phyloP scores from a whole-genome alignment of 2,113 vertebrate species.

The Pluvianellus socialis region DNA sequence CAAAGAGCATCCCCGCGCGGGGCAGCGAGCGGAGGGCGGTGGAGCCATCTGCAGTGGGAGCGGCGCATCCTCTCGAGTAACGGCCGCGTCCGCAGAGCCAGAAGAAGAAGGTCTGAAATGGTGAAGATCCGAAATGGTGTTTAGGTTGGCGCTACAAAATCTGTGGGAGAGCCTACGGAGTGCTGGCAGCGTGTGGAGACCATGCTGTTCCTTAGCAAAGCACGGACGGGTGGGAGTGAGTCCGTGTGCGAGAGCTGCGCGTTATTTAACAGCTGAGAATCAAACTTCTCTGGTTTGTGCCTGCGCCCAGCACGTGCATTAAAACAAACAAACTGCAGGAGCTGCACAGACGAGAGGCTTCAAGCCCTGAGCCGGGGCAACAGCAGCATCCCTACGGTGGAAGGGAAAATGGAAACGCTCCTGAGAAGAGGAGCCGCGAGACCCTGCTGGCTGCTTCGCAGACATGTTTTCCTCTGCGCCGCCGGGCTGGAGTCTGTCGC shows the following conservation, averaged over 20 bases:
- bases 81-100: background rate
- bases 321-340: background rate
- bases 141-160: too few species aligned
- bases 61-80: background rate
- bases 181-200: rapidly evolving
- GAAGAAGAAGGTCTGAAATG: background rate
- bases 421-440: background rate
- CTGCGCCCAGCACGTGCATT: background rate
- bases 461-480: background rate
- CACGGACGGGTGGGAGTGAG: rapidly evolving
- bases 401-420: background rate
- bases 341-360: background rate
- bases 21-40: background rate
- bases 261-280: background rate
- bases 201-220: background rate
- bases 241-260: too few species aligned
- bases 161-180: background rate
- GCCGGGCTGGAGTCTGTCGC: background rate
- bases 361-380: background rate
- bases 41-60: background rate
- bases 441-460: background rate
- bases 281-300: background rate
- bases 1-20: background rate
- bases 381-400: background rate
- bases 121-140: rapidly evolving